Conservation (phyloP, 2,797 vertebrate species). For the Setipinna tenuifilis region DNA sequence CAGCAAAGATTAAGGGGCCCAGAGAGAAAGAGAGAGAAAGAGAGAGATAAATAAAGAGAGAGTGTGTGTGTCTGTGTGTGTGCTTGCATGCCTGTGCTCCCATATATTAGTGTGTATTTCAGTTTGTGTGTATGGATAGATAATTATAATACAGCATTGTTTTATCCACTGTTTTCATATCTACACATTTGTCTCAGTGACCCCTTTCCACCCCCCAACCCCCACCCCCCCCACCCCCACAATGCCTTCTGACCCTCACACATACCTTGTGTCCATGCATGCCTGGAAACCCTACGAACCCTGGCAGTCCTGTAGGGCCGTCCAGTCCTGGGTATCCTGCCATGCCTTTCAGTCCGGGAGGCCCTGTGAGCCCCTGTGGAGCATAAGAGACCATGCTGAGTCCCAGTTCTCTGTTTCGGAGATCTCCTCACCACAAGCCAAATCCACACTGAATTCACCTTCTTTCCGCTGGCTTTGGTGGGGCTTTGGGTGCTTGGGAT, state of each 20-base stretch:
- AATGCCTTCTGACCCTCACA: neutral
- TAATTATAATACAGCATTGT: neutral
- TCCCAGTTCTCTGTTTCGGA: neutral
- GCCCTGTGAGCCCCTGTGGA: constrained; percentile 82
- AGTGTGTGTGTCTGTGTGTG: neutral
- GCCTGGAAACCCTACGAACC: constrained; percentile 82
- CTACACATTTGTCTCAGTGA: neutral
- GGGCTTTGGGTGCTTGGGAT: too few species aligned
- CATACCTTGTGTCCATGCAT: constrained; percentile 69
- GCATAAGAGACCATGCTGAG: constrained; percentile 46
- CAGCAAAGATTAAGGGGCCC: neutral
- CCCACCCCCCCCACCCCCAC: neutral
- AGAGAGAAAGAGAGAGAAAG: neutral
- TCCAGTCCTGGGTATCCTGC: constrained; percentile 82
- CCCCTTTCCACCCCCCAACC: too few species aligned
- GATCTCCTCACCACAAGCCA: neutral
- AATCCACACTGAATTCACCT: too few species aligned
- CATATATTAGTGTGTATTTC: neutral
- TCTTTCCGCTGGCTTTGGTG: too few species aligned
- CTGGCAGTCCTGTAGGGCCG: constrained; percentile 79
- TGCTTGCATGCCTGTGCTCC: neutral
- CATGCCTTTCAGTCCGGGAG: constrained; percentile 78
- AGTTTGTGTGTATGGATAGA: neutral
- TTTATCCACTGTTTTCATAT: neutral
- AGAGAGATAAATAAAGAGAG: too few species aligned